Evolutionary conservation across 2,888 invertebrate genomes (phyloP), one percentile per base, ranked within the genome.

Genomic region (Drosophila tripunctata): DNA sequence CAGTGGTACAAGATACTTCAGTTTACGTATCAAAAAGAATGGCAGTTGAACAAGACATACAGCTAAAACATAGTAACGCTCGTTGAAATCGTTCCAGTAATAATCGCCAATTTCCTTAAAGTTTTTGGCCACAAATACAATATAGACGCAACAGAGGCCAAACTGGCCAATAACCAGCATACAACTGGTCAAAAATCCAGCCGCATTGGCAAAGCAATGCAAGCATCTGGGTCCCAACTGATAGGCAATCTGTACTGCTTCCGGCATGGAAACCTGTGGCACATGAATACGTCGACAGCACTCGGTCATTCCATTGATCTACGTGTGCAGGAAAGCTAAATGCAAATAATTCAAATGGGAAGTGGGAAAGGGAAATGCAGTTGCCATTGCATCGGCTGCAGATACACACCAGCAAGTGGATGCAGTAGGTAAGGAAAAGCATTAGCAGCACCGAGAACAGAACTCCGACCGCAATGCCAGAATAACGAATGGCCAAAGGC

Each of bases 131-230:
- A 98, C 96, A 90, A 99, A 99, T 5, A 98, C 96, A 62, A 98
- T 94, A 91, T 99, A 99, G 0, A 98, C 98, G 91, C 98, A 98
- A 92, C 99, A 99, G 90, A 98, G 98, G 7, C 99, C 99, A 79
- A 98, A 93, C 91, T 99, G 94, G 89, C 98, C 98, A 48, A 98
- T 93, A 57, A 97, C 95, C 51, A 96, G 92, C 89, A 96, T 96
- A 89, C 94, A 92, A 89, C 96, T 96, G 74, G 96, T 94, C 87
- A 94, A 92, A 4, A 70, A 4, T 15, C 79, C 61, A 0, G 81
- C 81, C 2, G n/a, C 19, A 1, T 52, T 36, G 1, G 64, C 88
- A 7, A 82, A 57, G n/a, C 82, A 70, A 3, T 57, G 71, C 4
- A 84, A n/a, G 31, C 62, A 84, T 0, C 4, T 17, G 1, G 88